Evolutionary conservation across 2,113 vertebrate species (phyloP), one percentile per base, ranked within the genome.

Genomic region (Anser brachyrhynchus): DNA sequence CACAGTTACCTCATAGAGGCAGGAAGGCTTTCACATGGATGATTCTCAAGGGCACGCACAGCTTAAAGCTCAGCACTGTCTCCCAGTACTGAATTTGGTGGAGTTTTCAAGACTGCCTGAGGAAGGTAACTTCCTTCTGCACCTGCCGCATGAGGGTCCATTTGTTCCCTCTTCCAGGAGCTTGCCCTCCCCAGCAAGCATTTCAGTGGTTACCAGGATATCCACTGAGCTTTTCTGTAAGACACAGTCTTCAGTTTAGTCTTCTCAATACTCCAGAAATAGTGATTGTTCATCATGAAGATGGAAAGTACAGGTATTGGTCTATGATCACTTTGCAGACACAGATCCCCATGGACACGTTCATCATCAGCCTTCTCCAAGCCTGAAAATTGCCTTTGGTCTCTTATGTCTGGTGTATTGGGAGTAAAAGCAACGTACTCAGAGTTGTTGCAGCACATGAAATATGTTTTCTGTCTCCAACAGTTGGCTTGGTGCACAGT

Each of bases 401-500:
- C 54, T 91, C 91, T 1, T 6, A n/a, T 43, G 52, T 73, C 8
- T 78, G 11, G n/a, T 79, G 13, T 10, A 28, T 3, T 79, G 70
- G 81, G 71, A 89, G 87, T 35, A 80, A 69, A 37, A 91, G 75
- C 81, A 94, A 87, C 79, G 64, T 85, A 19, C 54, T 95, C 89
- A 85, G 81, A 87, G 62, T 58, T 91, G 70, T 11, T 65, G 62
- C 26, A 33, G 72, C 70, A 10, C 62, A 87, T 75, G 78, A 95
- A 92, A 85, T 72, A 25, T 37, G 13, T 87, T 90, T 81, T 35
- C 29, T 59, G 73, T 85, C 67, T 82, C 61, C 57, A 92, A 0
- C 17, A 2, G 1, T 6, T 96, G 89, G 57, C 52, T 91, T 82
- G 69, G 35, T 43, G 5, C 35, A 76, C 49, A 70, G 72, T 35